Conservation (phyloP, 1,140 invertebrate species). For the Panagrolaimus sp. region DNA sequence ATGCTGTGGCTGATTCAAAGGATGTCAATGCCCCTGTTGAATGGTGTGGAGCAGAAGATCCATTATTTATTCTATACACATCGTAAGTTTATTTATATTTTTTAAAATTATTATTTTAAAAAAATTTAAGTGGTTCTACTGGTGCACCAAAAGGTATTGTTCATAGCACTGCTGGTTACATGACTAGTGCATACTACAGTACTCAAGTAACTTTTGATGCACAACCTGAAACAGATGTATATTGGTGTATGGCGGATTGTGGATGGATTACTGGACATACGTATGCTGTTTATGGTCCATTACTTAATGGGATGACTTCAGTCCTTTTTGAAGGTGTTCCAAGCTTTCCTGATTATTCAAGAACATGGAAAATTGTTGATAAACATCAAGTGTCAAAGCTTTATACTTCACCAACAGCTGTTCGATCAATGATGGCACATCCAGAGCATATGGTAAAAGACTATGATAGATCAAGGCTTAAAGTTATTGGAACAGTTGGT, state of each 20-base stretch:
- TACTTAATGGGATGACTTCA: conserved; percentile 85
- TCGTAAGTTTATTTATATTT: conserved; percentile 67
- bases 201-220: conserved; percentile 88
- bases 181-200: conserved; percentile 68
- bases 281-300: conserved; percentile 86
- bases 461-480: conserved; percentile 66
- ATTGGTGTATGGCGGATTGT: conserved; percentile 98
- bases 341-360: conserved; percentile 64
- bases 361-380: conserved; percentile 84
- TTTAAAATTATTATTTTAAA: conserved; percentile 17
- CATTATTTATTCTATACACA: conserved; percentile 92
- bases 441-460: conserved; percentile 64
- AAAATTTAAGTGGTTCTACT: conserved; percentile 74
- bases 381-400: conserved; percentile 88
- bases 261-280: conserved; percentile 90
- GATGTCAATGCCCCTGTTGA: conserved; percentile 60
- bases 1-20: neutral
- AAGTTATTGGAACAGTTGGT: conserved; percentile 84
- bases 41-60: conserved; percentile 90
- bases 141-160: conserved; percentile 94
- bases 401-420: conserved; percentile 96
- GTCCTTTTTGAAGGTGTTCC: conserved; percentile 94
- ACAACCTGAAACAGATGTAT: conserved; percentile 74
- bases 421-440: conserved; percentile 86
- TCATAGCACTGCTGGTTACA: conserved; percentile 85